A percentile compares a stretch with the other conserved stretches of the same genome.
Evolutionary conservation across 2,888 invertebrate genomes (phyloP).

Genomic region (Cheilosia vulpina): DNA sequence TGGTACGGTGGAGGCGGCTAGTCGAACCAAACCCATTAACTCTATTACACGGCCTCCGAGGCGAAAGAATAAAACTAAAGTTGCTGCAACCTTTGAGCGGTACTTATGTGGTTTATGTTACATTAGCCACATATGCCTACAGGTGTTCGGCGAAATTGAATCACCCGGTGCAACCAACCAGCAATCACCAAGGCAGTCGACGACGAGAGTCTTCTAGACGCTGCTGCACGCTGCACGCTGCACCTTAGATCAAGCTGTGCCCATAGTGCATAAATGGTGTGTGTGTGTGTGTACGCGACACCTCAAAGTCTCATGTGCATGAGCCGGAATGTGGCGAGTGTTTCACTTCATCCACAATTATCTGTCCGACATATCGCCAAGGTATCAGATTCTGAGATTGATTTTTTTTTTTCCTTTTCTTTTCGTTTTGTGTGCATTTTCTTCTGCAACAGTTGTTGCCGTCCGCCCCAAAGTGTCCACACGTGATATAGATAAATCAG

Average conservation of each 20-base stretch:
- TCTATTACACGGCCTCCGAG: constrained; percentile 67
- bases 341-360: constrained; percentile 71
- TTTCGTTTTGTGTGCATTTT: constrained; percentile 11
- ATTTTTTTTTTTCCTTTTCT: constrained; percentile 14
- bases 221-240: constrained; percentile 59
- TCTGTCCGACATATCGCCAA: constrained; percentile 52
- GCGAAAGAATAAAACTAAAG: constrained; percentile 73
- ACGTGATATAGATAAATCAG: constrained; percentile 74
- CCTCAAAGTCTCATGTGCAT: constrained; percentile 45
- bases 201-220: constrained; percentile 43
- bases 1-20: background rate
- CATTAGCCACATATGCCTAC: constrained; percentile 75
- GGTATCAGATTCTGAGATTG: constrained; percentile 70
- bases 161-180: constrained; percentile 54
- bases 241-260: constrained; percentile 50
- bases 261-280: background rate
- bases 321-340: constrained; percentile 64
- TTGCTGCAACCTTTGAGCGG: constrained; percentile 73
- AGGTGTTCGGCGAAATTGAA: constrained; percentile 75
- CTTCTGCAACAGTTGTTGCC: constrained; percentile 22
- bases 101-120: constrained; percentile 75
- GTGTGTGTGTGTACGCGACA: constrained; percentile 53
- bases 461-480: constrained; percentile 73
- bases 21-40: constrained; percentile 66
- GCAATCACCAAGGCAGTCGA: constrained; percentile 28